These are phyloP conservation scores for Himalopsyche kuldschensis DNA, from an alignment of 2,888 invertebrate species.

Conservation along the genomic window DNA sequence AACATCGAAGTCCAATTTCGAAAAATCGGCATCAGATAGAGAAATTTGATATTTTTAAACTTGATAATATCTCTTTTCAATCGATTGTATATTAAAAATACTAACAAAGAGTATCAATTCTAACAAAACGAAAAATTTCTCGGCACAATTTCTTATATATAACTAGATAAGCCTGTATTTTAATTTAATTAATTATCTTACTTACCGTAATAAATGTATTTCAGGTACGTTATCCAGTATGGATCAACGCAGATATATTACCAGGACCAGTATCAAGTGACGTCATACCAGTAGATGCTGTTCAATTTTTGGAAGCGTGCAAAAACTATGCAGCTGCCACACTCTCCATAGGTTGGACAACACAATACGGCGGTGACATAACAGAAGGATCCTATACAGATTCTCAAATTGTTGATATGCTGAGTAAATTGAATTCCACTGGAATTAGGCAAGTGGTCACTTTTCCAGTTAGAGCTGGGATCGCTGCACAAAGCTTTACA, in stretches of 20 bases:
- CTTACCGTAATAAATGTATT: background rate
- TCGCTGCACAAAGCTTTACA: conserved; percentile 68
- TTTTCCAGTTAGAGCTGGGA: conserved; percentile 74
- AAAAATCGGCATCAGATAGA: too few relatives aligned
- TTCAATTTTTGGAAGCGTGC: conserved; percentile 64
- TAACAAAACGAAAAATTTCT: too few relatives aligned
- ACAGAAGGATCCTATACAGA: conserved; percentile 63
- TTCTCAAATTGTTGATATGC: conserved; percentile 70
- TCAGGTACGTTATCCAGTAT: conserved; percentile 73
- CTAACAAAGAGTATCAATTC: too few relatives aligned
- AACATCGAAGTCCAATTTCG: too few relatives aligned
- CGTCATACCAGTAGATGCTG: conserved; percentile 64
- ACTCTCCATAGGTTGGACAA: conserved; percentile 87
- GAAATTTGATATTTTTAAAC: too few relatives aligned
- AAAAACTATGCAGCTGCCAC: conserved; percentile 64
- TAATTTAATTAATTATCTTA: background rate
- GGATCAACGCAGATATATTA: conserved; percentile 88
- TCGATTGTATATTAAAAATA: too few relatives aligned
- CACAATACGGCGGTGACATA: conserved; percentile 60
- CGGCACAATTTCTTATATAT: too few relatives aligned
- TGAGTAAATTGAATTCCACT: conserved; percentile 58
- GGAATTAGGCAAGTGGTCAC: conserved; percentile 71
- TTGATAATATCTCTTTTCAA: too few relatives aligned
- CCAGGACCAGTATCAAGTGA: conserved; percentile 69
- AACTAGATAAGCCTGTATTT: too few relatives aligned